Conservation (phyloP, 2,888 invertebrate species). For the Petrolisthes manimaculis region DNA sequence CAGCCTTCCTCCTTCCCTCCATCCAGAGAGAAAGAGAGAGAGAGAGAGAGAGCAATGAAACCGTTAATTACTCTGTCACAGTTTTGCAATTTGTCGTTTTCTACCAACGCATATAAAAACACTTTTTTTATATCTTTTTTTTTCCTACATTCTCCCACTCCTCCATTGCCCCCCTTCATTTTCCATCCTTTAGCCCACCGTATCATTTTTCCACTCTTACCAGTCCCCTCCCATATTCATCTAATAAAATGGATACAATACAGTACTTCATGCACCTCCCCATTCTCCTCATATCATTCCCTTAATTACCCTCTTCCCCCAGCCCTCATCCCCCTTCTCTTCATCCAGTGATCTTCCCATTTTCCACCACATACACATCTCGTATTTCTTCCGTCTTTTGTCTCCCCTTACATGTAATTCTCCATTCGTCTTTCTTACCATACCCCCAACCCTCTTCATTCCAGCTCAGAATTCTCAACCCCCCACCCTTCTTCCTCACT, state of each 20-base stretch:
- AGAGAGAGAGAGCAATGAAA: background rate
- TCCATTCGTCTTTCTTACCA: too few relatives aligned
- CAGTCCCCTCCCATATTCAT: background rate
- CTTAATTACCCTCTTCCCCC: background rate
- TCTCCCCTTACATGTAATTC: too few relatives aligned
- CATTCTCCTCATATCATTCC: background rate
- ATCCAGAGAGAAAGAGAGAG: background rate
- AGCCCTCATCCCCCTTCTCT: background rate
- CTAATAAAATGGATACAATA: background rate
- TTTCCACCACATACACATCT: too few relatives aligned
- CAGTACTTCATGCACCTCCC: background rate
- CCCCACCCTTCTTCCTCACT: too few relatives aligned
- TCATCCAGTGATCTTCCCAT: background rate
- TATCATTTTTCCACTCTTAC: background rate
- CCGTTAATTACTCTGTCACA: background rate
- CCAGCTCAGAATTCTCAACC: too few relatives aligned
- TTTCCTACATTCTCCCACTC: background rate
- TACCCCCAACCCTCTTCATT: too few relatives aligned
- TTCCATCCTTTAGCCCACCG: background rate
- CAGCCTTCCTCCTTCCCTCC: too few relatives aligned
- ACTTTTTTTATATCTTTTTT: background rate
- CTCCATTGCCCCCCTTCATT: background rate
- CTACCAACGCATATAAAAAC: too few relatives aligned
- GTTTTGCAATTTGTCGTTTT: background rate
- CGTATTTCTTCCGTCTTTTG: too few relatives aligned